These are phyloP conservation scores for Gymnodraco acuticeps DNA, from an alignment of 2,797 vertebrate genomes.

Conservation along the genomic window DNA sequence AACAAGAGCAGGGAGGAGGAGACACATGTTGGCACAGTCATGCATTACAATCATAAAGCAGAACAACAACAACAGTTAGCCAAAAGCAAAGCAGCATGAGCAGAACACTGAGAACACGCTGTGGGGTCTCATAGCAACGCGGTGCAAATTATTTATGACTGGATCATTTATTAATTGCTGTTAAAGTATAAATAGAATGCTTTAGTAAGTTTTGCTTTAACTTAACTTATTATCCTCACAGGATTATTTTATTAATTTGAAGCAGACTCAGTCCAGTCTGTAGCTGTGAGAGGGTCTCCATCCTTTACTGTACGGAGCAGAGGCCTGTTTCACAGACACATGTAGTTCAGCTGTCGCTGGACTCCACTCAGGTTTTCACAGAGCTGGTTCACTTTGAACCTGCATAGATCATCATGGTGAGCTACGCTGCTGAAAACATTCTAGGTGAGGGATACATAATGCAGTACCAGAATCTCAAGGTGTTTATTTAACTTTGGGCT, in stretches of 20 bases:
- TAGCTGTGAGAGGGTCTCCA: neutral
- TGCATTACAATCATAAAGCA: conserved; percentile 40
- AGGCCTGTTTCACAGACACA: neutral
- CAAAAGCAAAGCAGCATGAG: neutral
- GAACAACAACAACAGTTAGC: conserved; percentile 18
- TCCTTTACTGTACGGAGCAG: neutral
- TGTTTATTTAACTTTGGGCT: neutral
- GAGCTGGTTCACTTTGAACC: neutral
- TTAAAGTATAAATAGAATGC: neutral
- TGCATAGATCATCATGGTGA: neutral
- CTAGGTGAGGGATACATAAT: too few relatives aligned
- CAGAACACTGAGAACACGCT: neutral
- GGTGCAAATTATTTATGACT: neutral
- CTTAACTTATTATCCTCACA: neutral
- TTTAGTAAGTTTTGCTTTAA: neutral
- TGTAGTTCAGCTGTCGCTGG: neutral
- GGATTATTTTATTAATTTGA: neutral
- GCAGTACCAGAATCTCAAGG: too few relatives aligned
- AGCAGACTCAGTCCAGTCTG: neutral
- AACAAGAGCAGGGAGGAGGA: conserved; percentile 60
- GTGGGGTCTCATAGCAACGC: neutral
- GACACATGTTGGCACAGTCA: conserved; percentile 53
- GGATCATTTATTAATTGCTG: conserved; percentile 1
- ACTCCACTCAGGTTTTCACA: neutral
- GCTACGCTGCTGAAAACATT: too few relatives aligned